phyloP scores from a whole-genome alignment of 2,888 invertebrate species.

The Dromius quadrimaculatus region DNA sequence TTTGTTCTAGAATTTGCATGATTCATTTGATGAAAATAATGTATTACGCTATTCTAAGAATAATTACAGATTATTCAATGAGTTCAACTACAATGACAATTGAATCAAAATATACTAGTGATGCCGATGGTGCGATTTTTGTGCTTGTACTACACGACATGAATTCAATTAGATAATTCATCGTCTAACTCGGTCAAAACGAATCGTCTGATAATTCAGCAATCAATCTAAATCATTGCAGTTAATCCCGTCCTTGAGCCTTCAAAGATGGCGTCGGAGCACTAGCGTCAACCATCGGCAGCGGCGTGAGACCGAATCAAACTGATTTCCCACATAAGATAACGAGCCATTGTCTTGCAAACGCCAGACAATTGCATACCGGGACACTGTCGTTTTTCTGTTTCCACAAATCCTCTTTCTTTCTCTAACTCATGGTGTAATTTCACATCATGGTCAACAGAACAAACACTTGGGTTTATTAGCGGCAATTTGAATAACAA shows the following conservation, averaged over 20 bases:
- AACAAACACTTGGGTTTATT: conserved; percentile 32
- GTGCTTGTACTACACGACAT: too few species aligned
- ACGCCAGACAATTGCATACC: conserved; percentile 43
- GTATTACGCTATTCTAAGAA: too few species aligned
- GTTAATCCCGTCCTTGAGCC: conserved; percentile 34
- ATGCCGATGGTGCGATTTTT: too few species aligned
- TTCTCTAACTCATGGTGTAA: conserved; percentile 22
- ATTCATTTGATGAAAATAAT: too few species aligned
- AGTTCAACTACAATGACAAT: too few species aligned
- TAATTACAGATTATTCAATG: too few species aligned
- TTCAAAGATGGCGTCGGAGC: conserved; percentile 60
- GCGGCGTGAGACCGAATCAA: conserved; percentile 58
- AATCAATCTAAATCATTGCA: conserved; percentile 1
- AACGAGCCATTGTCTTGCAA: conserved; percentile 47
- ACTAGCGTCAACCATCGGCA: conserved; percentile 65
- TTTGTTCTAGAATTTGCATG: too few species aligned
- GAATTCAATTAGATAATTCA: too few species aligned
- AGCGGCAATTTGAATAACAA: conserved; percentile 29
- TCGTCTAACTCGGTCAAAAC: too few species aligned
- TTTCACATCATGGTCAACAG: conserved; percentile 42
- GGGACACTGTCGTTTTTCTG: conserved; percentile 38
- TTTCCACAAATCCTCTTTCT: conserved; percentile 22
- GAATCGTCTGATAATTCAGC: not conserved
- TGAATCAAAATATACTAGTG: too few species aligned
- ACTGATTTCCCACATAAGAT: conserved; percentile 45